Evolutionary conservation across 2,113 vertebrate species (phyloP).

Genomic region (Pterocles orientalis): DNA sequence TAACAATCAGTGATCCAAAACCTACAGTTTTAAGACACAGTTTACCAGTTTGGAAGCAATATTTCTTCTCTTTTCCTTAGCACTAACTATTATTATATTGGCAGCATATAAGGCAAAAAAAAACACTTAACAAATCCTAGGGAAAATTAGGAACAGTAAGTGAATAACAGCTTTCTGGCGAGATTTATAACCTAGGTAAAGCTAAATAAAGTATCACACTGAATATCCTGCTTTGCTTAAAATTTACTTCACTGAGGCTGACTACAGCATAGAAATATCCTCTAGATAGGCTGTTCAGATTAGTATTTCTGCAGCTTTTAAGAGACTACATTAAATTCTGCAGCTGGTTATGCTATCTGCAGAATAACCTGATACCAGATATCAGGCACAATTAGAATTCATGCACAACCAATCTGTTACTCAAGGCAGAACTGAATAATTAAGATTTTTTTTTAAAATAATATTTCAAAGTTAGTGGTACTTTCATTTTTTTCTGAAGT

Average conservation of each 20-base stretch:
- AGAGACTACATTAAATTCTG: background rate
- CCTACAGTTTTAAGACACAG: fast-evolving
- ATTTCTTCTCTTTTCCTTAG: background rate
- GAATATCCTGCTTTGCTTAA: background rate
- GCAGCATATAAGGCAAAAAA: background rate
- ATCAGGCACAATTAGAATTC: background rate
- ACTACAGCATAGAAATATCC: background rate
- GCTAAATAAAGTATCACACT: background rate
- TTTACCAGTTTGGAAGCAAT: background rate
- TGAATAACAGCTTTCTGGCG: background rate
- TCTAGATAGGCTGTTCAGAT: background rate
- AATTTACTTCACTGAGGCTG: background rate
- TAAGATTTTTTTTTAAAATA: background rate
- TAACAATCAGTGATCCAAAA: background rate
- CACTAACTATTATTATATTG: background rate
- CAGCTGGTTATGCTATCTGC: background rate
- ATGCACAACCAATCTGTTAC: background rate
- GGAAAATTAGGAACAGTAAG: background rate
- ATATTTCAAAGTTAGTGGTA: background rate
- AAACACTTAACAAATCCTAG: background rate
- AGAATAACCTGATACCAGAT: background rate
- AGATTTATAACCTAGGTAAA: background rate
- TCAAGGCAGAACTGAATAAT: background rate
- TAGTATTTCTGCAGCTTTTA: background rate
- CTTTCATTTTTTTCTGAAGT: background rate